A percentile compares a stretch with the other conserved stretches of the same genome.
phyloP scores from a whole-genome alignment of 1,140 invertebrate genomes.

The Hirudo medicinalis region DNA sequence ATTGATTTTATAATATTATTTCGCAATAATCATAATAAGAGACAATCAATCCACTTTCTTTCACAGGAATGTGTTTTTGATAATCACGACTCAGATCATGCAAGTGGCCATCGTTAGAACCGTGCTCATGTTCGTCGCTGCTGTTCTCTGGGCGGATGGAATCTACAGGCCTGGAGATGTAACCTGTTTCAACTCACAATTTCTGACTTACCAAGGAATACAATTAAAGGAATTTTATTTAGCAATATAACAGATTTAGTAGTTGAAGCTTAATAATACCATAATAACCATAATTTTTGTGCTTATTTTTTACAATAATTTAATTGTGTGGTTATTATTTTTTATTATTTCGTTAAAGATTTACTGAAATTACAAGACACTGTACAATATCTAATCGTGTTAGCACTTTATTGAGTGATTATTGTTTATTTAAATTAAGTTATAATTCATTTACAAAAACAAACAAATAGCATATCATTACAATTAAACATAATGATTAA shows the following conservation, averaged over 20 bases:
- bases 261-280: neutral
- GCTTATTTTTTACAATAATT: neutral
- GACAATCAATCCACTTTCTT: neutral
- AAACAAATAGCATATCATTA: neutral
- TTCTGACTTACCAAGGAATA: neutral
- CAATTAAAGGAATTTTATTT: neutral
- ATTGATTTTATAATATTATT: no score
- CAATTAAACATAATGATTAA: neutral
- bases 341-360: no score
- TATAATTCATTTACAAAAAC: neutral
- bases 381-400: no score
- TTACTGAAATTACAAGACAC: no score
- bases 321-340: no score
- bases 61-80: neutral
- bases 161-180: constrained; percentile 14
- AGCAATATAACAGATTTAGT: neutral
- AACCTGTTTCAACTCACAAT: neutral
- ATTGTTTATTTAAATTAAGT: neutral
- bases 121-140: constrained; percentile 16
- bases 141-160: constrained; percentile 18
- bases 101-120: constrained; percentile 19
- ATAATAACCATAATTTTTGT: no score
- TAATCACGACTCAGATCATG: constrained; percentile 12
- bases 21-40: neutral
- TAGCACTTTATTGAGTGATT: neutral